Evolutionary conservation across 2,888 invertebrate genomes (phyloP).

Genomic region (Azorinus chamasolen): DNA sequence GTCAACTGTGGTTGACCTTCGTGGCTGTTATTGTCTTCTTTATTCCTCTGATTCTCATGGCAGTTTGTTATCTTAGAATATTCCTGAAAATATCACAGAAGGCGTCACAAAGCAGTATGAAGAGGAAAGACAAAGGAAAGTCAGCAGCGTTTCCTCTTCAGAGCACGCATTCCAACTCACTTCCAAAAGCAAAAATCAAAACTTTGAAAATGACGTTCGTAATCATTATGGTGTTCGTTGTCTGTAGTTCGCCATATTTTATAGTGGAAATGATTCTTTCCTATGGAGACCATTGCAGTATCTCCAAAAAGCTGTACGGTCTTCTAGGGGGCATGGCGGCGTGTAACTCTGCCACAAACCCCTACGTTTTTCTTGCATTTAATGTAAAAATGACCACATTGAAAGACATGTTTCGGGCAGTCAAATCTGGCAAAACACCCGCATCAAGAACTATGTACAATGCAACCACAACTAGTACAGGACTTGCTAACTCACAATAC

Average conservation of each 20-base stretch:
- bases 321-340: slow-evolving; percentile 84
- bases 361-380: slow-evolving; percentile 85
- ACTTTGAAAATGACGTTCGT: slow-evolving; percentile 86
- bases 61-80: slow-evolving; percentile 83
- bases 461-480: too few relatives aligned
- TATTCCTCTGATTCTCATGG: slow-evolving; percentile 81
- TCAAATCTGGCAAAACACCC: too few relatives aligned
- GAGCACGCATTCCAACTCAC: slow-evolving; percentile 82
- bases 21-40: slow-evolving; percentile 81
- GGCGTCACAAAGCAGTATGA: slow-evolving; percentile 74
- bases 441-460: too few relatives aligned
- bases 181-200: slow-evolving; percentile 85
- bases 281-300: slow-evolving; percentile 77
- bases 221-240: slow-evolving; percentile 84
- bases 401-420: too few relatives aligned
- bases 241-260: slow-evolving; percentile 85
- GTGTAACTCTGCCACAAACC: slow-evolving; percentile 84
- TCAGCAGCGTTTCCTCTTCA: slow-evolving; percentile 83
- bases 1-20: slow-evolving; percentile 81
- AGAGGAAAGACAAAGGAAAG: slow-evolving; percentile 70
- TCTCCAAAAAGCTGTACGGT: slow-evolving; percentile 73
- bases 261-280: slow-evolving; percentile 85
- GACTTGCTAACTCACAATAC: too few relatives aligned
- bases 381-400: slow-evolving; percentile 73
- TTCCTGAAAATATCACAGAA: slow-evolving; percentile 84